These are phyloP conservation scores for Stercorarius parasiticus DNA, from an alignment of 2,113 vertebrate genomes.

Conservation along the genomic window DNA sequence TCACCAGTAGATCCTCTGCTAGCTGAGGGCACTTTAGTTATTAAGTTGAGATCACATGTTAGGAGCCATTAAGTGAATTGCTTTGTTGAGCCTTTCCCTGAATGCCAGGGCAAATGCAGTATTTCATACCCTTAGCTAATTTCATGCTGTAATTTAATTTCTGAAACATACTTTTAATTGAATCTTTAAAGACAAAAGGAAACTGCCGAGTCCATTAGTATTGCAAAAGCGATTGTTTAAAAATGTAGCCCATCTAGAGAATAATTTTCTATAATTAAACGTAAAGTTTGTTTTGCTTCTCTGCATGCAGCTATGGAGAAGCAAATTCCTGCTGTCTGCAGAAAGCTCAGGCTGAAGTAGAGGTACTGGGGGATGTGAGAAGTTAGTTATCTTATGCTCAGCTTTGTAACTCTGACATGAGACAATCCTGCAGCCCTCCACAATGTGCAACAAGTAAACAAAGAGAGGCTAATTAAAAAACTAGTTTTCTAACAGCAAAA, in stretches of 20 bases:
- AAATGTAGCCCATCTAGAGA: constrained; percentile 43
- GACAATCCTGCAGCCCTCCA: not conserved
- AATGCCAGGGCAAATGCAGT: constrained; percentile 68
- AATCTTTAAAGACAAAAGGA: constrained; percentile 66
- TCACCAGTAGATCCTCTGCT: constrained; percentile 70
- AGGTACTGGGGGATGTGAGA: not conserved
- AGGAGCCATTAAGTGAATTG: constrained; percentile 81
- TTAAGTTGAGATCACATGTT: constrained; percentile 77
- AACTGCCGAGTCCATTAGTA: constrained; percentile 59
- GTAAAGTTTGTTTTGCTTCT: constrained; percentile 19
- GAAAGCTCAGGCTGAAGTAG: not conserved
- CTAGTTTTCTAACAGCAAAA: not conserved
- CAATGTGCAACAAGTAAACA: not conserved
- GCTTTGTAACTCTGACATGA: not conserved
- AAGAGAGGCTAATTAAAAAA: not conserved
- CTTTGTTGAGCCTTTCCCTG: constrained; percentile 68
- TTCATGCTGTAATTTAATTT: constrained; percentile 79
- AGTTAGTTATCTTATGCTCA: not conserved
- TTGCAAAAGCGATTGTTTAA: constrained; percentile 26
- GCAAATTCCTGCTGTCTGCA: not conserved
- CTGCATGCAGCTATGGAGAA: not conserved
- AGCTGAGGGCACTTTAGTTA: constrained; percentile 76
- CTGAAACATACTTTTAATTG: constrained; percentile 71
- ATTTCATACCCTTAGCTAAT: constrained; percentile 78
- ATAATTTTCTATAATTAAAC: constrained; percentile 45